Base-by-base conservation (phyloP, 2,113 vertebrate genomes). In the Leptobrachium ailaonicum region DNA sequence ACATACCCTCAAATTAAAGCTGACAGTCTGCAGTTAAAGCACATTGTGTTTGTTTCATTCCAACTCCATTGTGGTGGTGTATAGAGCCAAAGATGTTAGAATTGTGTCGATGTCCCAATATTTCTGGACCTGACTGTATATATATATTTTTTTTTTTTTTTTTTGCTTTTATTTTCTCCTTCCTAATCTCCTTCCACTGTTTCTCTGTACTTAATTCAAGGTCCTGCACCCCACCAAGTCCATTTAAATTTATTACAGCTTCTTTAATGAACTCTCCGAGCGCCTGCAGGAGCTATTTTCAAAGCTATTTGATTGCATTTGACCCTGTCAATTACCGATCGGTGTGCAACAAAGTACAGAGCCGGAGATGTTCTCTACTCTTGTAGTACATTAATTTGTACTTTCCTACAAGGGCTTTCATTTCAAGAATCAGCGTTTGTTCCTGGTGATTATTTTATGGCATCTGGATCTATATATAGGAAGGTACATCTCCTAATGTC, bases 391-490 rank as follows among this genome's bases (percentile, higher is more conserved):
- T 9, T 43, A 73, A n/a, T 7, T 11, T 42, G 32, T 56, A 67
- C 41, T 20, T 58, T 78, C 4, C 4, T 10, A 6, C 8, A 40
- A n/a, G 10, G 5, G 13, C 14, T 66, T 45, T 73, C 43, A 43
- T 60, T 40, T 73, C 45, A 73, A 66, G 66, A 73, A 69, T 43
- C 70, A 32, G 20, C 68, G 6, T 53, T 53, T 32, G 8, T 44
- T 50, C 47, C 47, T 50, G 4, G 4, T 78, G 41, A 45, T 50
- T 40, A 64, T 45, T 44, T 5, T 41, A 53, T 47, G 45, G 32
- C 9, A 40, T 64, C 58, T 13, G 40, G 5, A 54, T 80, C 71
- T 80, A 47, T 74, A 66, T 67, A 80, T 13, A 60, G 44, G 62
- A 40, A 6, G 8, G 71, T 53, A n/a, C 70, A 42, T 20, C 20